Evolutionary conservation across 2,113 vertebrate genomes (phyloP).

Genomic region (Sceloporus undulatus): DNA sequence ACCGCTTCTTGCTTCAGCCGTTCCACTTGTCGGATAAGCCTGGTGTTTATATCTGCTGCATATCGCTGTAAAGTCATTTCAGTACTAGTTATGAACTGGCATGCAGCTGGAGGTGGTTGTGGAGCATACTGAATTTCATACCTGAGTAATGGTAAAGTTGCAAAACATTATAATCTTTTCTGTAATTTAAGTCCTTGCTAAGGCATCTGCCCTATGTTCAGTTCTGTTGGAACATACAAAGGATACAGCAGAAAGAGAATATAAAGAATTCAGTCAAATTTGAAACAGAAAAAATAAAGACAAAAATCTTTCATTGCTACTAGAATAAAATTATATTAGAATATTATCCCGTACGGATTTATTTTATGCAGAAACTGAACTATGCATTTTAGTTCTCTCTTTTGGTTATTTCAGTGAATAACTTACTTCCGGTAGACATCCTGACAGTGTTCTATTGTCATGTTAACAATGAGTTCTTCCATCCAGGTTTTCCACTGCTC

Average conservation of each 20-base stretch:
- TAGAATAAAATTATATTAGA: background rate
- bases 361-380: background rate
- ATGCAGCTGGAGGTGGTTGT: slow-evolving; percentile 83
- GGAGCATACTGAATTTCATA: slow-evolving; percentile 94
- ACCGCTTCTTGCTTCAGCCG: slow-evolving; percentile 93
- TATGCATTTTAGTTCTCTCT: background rate
- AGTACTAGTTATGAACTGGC: slow-evolving; percentile 90
- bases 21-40: slow-evolving; percentile 90
- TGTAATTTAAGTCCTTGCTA: too few species aligned
- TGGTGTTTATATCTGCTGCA: slow-evolving; percentile 88
- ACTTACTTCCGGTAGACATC: slow-evolving; percentile 91
- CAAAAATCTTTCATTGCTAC: background rate
- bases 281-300: background rate
- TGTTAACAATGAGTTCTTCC: slow-evolving; percentile 93
- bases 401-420: background rate
- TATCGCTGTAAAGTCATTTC: slow-evolving; percentile 93
- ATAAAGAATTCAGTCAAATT: background rate
- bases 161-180: background rate
- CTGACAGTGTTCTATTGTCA: slow-evolving; percentile 92
- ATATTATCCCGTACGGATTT: background rate
- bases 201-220: background rate
- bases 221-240: background rate
- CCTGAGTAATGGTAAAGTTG: slow-evolving; percentile 63
- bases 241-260: background rate
- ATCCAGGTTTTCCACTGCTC: slow-evolving; percentile 98